Conservation (phyloP, 1,140 invertebrate genomes). For the Carposina sasakii region DNA sequence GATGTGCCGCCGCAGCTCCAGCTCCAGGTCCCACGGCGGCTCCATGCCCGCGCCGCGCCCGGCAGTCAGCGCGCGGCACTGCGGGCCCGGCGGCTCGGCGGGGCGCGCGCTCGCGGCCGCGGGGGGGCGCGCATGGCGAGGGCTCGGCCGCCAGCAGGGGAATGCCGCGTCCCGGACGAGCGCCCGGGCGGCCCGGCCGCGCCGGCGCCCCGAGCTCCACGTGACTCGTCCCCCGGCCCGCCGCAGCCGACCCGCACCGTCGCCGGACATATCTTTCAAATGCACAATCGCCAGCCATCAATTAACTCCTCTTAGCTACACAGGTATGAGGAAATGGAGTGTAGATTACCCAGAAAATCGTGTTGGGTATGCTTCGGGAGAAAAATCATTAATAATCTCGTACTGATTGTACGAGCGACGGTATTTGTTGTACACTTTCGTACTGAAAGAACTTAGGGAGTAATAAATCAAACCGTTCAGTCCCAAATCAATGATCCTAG, state of each 20-base stretch:
- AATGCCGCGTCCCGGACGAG: slow-evolving; percentile 41
- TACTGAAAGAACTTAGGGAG: slow-evolving; percentile 4
- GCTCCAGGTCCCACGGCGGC: slow-evolving; percentile 70
- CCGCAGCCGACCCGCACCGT: slow-evolving; percentile 16
- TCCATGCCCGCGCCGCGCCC: slow-evolving; percentile 59
- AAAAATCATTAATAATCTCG: slow-evolving; percentile 12
- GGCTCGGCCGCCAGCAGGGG: slow-evolving; percentile 54
- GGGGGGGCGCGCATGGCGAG: slow-evolving; percentile 53
- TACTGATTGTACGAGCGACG: not conserved
- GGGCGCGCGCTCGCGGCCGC: slow-evolving; percentile 48
- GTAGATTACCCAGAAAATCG: slow-evolving; percentile 17
- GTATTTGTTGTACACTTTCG: too few relatives aligned
- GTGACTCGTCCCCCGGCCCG: slow-evolving; percentile 36
- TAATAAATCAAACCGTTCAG: slow-evolving; percentile 1
- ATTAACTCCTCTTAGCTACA: slow-evolving; percentile 31
- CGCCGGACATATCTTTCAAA: slow-evolving; percentile 49
- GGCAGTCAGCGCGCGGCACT: slow-evolving; percentile 41
- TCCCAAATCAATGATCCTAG: not conserved
- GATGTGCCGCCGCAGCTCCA: slow-evolving; percentile 87
- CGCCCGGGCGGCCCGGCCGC: slow-evolving; percentile 58
- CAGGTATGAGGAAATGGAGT: slow-evolving; percentile 27
- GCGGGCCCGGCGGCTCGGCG: slow-evolving; percentile 46
- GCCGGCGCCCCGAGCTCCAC: slow-evolving; percentile 63
- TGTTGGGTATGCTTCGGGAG: slow-evolving; percentile 6
- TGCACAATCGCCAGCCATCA: slow-evolving; percentile 58